These are phyloP conservation scores for Anisognathus igniventris DNA, from an alignment of 2,797 vertebrate species.

Conservation along the genomic window DNA sequence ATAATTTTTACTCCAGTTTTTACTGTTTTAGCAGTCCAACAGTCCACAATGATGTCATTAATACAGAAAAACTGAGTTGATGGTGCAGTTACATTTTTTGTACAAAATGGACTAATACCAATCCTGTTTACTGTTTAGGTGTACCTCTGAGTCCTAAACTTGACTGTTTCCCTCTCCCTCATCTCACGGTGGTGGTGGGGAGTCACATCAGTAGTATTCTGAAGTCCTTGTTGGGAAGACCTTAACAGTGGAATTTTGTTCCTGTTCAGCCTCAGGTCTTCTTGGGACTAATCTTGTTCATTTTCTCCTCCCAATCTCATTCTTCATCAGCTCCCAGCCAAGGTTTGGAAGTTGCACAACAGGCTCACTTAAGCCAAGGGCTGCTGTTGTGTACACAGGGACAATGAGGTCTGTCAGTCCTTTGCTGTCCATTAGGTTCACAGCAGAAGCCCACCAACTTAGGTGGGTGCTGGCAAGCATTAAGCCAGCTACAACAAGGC, in stretches of 20 bases:
- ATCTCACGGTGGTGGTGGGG: background rate
- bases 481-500: background rate
- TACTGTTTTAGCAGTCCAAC: background rate
- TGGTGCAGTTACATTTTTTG: background rate
- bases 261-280: background rate
- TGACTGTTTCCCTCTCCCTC: background rate
- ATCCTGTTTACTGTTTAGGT: background rate
- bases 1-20: background rate
- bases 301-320: background rate
- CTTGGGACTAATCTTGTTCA: background rate
- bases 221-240: background rate
- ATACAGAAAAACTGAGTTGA: background rate
- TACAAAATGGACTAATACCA: background rate
- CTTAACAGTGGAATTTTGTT: background rate
- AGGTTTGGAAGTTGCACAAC: background rate
- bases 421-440: fast-evolving
- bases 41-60: background rate
- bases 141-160: background rate
- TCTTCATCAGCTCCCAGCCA: background rate
- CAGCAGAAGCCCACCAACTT: background rate
- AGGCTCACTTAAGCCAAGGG: background rate
- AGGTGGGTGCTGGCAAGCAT: background rate
- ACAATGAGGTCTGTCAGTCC: background rate
- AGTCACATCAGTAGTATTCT: background rate
- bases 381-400: background rate